Base-by-base conservation (phyloP, 2,888 invertebrate species). In the Leucania comma region DNA sequence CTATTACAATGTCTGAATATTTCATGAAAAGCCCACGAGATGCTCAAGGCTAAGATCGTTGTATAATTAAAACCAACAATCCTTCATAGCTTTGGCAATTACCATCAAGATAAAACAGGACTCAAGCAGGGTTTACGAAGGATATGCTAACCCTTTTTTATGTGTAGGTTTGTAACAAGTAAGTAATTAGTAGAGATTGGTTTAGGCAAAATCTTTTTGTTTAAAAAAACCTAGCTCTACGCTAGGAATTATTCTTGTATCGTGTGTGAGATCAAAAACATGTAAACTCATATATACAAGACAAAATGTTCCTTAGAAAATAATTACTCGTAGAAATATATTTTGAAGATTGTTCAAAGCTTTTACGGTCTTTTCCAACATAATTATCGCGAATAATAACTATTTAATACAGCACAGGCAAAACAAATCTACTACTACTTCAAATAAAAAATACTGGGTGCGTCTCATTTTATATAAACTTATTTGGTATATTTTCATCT, bases 21-120 rank as follows among this genome's bases (percentile, higher is more conserved):
- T 75, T 73, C 35, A 76, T 76, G 22, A 60, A 60, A 56, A 8
- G 29, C 26, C 42, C 32, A 32, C 38, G 32, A 50, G 24, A 22
- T 56, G 12, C 32, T 68, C 48, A 76, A 42, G 53, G 42, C 38
- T 26, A 60, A 1, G 46, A 59, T 32, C 24, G 26, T 46, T 60
- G 26, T 54, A 22, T 76, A 68, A 68, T 68, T 60, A 68, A 68
- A 73, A 56, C 46, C 20, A 68, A 75, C 59, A 75, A 60, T 22
- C 38, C 48, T 75, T 76, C 38, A 60, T 50, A 60, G 22, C 54
- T 75, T 60, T 75, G 32, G 59, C n/a, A 53, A 74, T 48, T 74
- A 56, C 29, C 24, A 29, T 14, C 14, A 26, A 60, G 51, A 61
- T 54, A 29, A 38, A 61, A 57, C 32, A 57, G 3, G 29, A 48